These are phyloP conservation scores for Thelaira solivaga DNA, from an alignment of 2,888 invertebrate species.

Conservation along the genomic window DNA sequence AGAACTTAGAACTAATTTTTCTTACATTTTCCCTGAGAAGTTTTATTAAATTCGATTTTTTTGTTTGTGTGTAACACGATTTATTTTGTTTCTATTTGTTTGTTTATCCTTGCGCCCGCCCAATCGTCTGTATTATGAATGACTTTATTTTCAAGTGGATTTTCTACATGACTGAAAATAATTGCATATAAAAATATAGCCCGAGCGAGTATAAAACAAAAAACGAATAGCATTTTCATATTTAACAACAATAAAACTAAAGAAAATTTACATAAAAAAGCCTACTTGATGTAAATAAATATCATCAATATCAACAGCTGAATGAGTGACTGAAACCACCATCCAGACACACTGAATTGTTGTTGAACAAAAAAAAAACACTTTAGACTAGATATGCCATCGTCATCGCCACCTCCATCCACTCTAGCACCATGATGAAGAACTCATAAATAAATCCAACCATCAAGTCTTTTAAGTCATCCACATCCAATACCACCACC, in stretches of 20 bases:
- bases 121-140: not conserved
- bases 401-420: not conserved
- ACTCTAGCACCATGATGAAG: not conserved
- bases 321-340: not conserved
- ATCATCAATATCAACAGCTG: slow-evolving; percentile 22
- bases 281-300: slow-evolving; percentile 57
- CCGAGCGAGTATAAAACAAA: not conserved
- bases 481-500: not conserved
- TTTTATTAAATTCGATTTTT: too few relatives aligned
- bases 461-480: not conserved
- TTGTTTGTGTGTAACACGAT: too few relatives aligned
- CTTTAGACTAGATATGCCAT: slow-evolving; percentile 14
- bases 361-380: slow-evolving; percentile 1
- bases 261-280: slow-evolving; percentile 58
- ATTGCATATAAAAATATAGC: not conserved
- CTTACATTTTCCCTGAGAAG: too few relatives aligned
- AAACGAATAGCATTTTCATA: not conserved
- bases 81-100: too few relatives aligned
- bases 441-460: too few relatives aligned
- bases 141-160: slow-evolving; percentile 45
- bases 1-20: too few relatives aligned
- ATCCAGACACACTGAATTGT: not conserved
- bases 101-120: too few relatives aligned
- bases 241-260: not conserved
- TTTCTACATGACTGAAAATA: slow-evolving; percentile 16